phyloP scores from a whole-genome alignment of 2,797 vertebrate genomes.

The Capromys pilorides region DNA sequence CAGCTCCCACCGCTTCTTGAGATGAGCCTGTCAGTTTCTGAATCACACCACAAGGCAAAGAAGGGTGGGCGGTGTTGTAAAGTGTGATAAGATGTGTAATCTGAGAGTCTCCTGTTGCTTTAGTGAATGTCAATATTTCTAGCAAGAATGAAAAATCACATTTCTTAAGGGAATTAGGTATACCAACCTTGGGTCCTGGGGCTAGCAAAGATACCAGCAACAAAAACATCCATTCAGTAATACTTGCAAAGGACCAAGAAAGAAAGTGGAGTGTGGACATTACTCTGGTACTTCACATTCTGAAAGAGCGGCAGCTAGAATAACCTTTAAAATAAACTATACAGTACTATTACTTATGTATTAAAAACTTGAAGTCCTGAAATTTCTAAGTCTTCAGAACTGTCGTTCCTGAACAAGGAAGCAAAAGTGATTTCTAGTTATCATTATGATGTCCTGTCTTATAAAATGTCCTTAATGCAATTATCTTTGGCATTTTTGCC shows the following conservation, averaged over 20 bases:
- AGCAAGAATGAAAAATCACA: neutral
- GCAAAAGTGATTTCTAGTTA: neutral
- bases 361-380: neutral
- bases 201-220: neutral
- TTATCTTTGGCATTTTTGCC: neutral
- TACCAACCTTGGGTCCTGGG: neutral
- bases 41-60: neutral
- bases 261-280: neutral
- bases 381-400: neutral
- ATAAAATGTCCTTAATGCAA: neutral
- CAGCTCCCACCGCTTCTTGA: neutral
- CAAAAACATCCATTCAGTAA: neutral
- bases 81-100: accelerated
- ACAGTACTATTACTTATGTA: neutral
- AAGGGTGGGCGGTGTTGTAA: accelerated
- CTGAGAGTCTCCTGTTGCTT: neutral
- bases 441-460: neutral
- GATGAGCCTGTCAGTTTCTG: neutral
- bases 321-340: neutral
- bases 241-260: neutral
- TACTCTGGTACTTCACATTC: neutral
- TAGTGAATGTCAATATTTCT: neutral
- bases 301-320: neutral
- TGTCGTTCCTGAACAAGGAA: neutral
- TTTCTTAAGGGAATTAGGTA: neutral